These are phyloP conservation scores for Psittacula cyanocephala DNA, from an alignment of 2,113 vertebrate genomes.

Conservation along the genomic window DNA sequence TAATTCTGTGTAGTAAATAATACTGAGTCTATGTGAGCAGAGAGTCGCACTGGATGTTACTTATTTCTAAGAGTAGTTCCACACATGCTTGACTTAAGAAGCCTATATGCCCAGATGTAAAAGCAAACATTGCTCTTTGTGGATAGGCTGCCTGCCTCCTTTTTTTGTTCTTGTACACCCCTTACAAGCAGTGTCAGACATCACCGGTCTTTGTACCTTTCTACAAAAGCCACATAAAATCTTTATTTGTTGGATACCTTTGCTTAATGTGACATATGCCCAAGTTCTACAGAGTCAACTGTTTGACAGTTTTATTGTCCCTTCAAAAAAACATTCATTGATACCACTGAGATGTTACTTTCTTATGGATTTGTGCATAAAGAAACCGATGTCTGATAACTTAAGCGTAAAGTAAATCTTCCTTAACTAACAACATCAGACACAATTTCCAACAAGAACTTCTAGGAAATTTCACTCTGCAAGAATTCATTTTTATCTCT, in stretches of 20 bases:
- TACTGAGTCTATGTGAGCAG: neutral
- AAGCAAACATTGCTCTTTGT: neutral
- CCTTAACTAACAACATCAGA: constrained; percentile 25
- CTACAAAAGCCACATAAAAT: neutral
- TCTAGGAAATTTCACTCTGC: neutral
- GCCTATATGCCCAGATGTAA: neutral
- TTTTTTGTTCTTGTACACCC: neutral
- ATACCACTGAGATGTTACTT: neutral
- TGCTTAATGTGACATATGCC: neutral
- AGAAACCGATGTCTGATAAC: neutral
- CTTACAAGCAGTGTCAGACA: neutral
- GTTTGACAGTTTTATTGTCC: neutral
- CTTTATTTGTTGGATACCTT: neutral
- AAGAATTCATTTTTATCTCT: constrained; percentile 29
- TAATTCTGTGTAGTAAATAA: neutral
- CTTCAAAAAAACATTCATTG: neutral
- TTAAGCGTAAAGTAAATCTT: neutral
- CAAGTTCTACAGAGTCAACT: neutral
- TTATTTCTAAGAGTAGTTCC: neutral
- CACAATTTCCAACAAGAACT: neutral
- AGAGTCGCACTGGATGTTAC: neutral
- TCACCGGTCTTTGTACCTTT: neutral
- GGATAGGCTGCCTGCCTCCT: neutral
- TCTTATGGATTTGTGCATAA: neutral
- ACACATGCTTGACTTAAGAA: neutral